Base-by-base conservation (phyloP, 2,888 invertebrate species). In the Stratiomys singularior region DNA sequence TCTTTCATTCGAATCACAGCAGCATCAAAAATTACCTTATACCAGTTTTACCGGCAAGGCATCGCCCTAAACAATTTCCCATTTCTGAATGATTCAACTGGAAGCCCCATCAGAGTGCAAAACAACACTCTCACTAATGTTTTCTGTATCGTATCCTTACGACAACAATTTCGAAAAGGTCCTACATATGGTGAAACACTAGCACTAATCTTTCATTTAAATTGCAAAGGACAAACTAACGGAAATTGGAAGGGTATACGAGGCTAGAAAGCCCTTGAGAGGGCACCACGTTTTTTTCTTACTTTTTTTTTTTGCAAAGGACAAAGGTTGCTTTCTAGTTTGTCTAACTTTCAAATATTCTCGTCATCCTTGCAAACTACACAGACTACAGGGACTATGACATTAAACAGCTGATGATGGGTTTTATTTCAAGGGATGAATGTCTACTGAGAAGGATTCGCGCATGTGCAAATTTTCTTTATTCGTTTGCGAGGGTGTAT, bases 61-160 rank as follows among this genome's bases (percentile, higher is more conserved):
- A 83, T 79, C 80, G 81, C 76, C 83, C 83, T 76, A 82, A 81
- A 78, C 83, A 83, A 77, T 81, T 81, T 72, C 83, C 83, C 83
- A 83, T 83, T 58, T 66, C 78, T 69, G 77, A 77, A 77, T 58
- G 52, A 23, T 52, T 67, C 79, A 56, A 76, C 30, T 78, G 76
- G 76, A 76, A 56, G 66, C 77, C 77, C 79, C 79, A 79, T 79
- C 64, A 79, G 79, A 78, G 30, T 37, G n/a, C n/a, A 46, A 76
- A 60, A 63, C 15, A 30, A 58, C 28, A 60, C 13, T 3, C 23
- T 74, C 37, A 23, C 58, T 21, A 21, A 7, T 18, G 9, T 30
- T 58, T 27, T 37, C 37, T 7, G 7, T 18, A 13, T 30, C 15
- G 23, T 37, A 58, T 21, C 74, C 37, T 30, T 23, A 23, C 11